These are phyloP conservation scores for Gymnodraco acuticeps DNA, from an alignment of 2,797 vertebrate genomes.

Conservation along the genomic window DNA sequence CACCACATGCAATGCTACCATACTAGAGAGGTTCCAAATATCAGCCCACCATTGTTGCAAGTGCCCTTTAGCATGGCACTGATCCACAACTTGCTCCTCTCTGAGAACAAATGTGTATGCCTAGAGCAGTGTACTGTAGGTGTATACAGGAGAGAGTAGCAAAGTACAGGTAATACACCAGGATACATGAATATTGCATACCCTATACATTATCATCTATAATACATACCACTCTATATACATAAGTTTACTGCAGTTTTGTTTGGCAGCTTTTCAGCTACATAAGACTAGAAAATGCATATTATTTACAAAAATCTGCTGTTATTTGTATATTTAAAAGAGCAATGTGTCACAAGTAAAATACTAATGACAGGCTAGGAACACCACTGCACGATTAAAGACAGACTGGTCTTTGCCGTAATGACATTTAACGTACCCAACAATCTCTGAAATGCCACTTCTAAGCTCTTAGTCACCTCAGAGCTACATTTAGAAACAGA, in stretches of 20 bases:
- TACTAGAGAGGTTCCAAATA: not conserved
- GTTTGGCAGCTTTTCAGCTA: not conserved
- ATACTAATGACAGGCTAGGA: too few species aligned
- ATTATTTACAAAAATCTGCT: too few species aligned
- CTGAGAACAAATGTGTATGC: not conserved
- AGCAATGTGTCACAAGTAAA: not conserved
- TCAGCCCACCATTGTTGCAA: constrained; percentile 1
- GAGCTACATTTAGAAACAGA: too few species aligned
- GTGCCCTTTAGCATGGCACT: constrained; percentile 2
- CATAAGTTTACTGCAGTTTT: not conserved
- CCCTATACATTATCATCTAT: too few species aligned
- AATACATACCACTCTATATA: not conserved
- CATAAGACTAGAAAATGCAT: too few species aligned
- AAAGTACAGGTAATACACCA: not conserved
- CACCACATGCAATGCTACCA: not conserved
- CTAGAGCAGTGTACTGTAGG: not conserved
- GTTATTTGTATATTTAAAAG: not conserved
- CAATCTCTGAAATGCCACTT: too few species aligned
- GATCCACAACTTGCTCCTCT: not conserved
- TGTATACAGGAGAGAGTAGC: not conserved
- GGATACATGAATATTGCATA: not conserved
- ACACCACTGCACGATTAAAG: too few species aligned
- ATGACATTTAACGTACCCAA: too few species aligned
- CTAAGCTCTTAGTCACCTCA: too few species aligned
- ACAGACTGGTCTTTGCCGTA: too few species aligned